Evolutionary conservation across 2,797 vertebrate species (phyloP).

Genomic region (Picus viridis): DNA sequence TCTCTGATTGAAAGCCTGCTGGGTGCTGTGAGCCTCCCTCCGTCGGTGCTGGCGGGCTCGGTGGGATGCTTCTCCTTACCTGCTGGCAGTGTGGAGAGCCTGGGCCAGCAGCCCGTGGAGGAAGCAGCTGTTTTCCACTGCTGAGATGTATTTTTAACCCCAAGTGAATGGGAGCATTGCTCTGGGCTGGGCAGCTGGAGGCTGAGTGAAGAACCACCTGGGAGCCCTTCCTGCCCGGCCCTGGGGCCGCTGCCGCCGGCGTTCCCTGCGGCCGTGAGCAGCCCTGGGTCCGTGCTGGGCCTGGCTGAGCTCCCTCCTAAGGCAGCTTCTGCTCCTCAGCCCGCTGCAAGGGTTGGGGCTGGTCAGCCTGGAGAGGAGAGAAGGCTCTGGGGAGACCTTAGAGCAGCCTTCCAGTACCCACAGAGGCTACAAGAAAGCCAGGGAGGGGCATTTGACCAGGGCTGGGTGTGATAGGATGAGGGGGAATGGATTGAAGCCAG

Average conservation of each 20-base stretch:
- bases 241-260: not conserved
- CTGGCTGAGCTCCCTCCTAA: not conserved
- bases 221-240: slow-evolving; percentile 37
- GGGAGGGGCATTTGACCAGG: no score
- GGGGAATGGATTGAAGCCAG: no score
- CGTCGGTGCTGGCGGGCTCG: fast-evolving
- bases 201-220: slow-evolving; percentile 58
- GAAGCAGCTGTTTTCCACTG: slow-evolving; percentile 67
- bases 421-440: no score
- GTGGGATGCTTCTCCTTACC: not conserved
- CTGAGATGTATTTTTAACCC: slow-evolving; percentile 41
- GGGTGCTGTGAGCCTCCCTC: not conserved
- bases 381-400: no score
- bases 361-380: no score
- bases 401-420: no score
- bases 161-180: not conserved
- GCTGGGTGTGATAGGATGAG: no score
- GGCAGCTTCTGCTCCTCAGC: not conserved
- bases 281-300: fast-evolving
- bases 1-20: fast-evolving
- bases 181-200: not conserved
- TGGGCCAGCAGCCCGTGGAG: not conserved
- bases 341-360: no score
- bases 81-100: fast-evolving
- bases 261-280: fast-evolving